Conservation (phyloP, 2,797 vertebrate genomes). For the Neosilurus mollespiculum region DNA sequence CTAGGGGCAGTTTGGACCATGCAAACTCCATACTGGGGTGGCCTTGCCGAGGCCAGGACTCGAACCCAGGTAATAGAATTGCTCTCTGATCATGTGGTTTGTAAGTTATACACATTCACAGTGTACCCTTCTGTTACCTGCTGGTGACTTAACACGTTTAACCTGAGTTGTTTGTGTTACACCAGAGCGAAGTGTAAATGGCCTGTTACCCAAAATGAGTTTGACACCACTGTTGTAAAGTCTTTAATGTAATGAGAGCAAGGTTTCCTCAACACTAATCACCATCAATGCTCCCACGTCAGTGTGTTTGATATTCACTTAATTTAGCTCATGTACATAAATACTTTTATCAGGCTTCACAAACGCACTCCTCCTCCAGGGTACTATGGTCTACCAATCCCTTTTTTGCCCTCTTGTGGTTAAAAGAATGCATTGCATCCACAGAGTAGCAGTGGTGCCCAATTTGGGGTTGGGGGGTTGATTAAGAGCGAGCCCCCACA, state of each 20-base stretch:
- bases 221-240: neutral
- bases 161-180: neutral
- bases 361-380: neutral
- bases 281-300: neutral
- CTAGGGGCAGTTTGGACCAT: too few species aligned
- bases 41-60: too few species aligned
- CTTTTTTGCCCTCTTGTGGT: conserved; percentile 46
- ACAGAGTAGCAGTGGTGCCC: neutral
- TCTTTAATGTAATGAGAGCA: neutral
- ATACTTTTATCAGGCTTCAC: neutral
- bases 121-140: neutral
- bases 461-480: too few species aligned
- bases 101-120: neutral
- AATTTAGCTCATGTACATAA: conserved; percentile 2
- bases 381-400: neutral
- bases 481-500: too few species aligned
- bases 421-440: neutral
- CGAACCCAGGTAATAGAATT: neutral
- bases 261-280: neutral
- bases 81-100: neutral
- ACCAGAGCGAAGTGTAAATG: neutral
- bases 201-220: neutral
- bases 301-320: neutral
- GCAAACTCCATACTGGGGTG: too few species aligned
- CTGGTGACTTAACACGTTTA: neutral